These are phyloP conservation scores for Nephrocerus scutellatus DNA, from an alignment of 2,888 invertebrate species.

Conservation along the genomic window DNA sequence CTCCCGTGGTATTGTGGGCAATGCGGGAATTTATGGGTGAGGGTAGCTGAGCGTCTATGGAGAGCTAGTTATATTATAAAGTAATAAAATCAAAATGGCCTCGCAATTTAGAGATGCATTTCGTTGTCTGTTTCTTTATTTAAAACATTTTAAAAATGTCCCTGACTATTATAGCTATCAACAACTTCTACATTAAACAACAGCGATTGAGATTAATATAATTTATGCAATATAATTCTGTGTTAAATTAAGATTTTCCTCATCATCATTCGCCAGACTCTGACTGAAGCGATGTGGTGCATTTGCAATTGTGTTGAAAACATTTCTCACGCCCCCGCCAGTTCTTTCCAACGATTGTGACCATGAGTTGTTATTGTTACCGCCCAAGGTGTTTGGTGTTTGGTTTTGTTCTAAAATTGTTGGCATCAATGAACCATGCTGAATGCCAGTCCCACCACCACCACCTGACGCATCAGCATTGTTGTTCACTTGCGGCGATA, in stretches of 20 bases:
- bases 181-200: no score
- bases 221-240: constrained; percentile 33
- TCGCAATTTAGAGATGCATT: no score
- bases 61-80: no score
- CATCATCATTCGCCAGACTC: constrained; percentile 25
- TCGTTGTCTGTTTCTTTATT: no score
- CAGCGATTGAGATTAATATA: background rate
- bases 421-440: constrained; percentile 38
- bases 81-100: no score
- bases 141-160: no score
- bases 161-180: no score
- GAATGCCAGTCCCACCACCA: constrained; percentile 18
- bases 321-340: constrained; percentile 36
- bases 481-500: constrained; percentile 18
- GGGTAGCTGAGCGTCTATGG: no score
- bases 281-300: constrained; percentile 32
- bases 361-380: no score
- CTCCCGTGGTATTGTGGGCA: no score
- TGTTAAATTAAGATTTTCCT: constrained; percentile 42
- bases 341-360: constrained; percentile 34
- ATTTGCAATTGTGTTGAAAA: constrained; percentile 37
- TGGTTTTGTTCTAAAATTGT: constrained; percentile 44
- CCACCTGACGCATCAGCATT: constrained; percentile 4
- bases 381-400: no score
- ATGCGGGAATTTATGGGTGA: no score